Percentiles rank a stretch among this genome's conserved stretches.
Conservation (phyloP, 2,113 vertebrate genomes). For the Chloropsis cyanopogon region DNA sequence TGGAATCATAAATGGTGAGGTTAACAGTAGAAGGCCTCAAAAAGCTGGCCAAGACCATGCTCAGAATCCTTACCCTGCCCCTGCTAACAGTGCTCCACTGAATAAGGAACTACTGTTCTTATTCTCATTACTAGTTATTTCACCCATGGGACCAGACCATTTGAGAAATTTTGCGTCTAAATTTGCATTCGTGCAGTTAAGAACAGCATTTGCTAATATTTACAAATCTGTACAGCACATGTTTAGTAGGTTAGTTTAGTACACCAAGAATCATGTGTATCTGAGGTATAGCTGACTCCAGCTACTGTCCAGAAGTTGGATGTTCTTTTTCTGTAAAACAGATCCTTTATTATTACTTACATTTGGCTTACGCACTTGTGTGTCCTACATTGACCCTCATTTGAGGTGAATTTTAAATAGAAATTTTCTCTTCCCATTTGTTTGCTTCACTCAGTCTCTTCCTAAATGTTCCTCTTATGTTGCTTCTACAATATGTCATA, state of each 20-base stretch:
- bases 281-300: background rate
- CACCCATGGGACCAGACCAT: background rate
- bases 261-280: background rate
- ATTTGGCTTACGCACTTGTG: background rate
- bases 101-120: background rate
- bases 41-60: background rate
- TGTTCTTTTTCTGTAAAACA: background rate
- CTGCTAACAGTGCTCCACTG: background rate
- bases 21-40: background rate
- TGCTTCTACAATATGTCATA: background rate
- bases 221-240: background rate
- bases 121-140: background rate
- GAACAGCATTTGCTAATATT: background rate
- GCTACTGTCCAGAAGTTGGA: background rate
- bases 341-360: background rate
- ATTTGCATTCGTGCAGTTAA: conserved; percentile 10
- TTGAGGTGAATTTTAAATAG: background rate
- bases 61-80: background rate
- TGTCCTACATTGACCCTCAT: background rate
- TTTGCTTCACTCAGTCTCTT: background rate
- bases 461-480: background rate
- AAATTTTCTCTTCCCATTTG: background rate
- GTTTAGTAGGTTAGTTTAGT: background rate
- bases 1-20: background rate
- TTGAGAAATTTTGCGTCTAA: background rate